Percentiles rank a stretch among this genome's conserved stretches.
Conservation (phyloP, 2,797 vertebrate species). For the Cuniculus paca region DNA sequence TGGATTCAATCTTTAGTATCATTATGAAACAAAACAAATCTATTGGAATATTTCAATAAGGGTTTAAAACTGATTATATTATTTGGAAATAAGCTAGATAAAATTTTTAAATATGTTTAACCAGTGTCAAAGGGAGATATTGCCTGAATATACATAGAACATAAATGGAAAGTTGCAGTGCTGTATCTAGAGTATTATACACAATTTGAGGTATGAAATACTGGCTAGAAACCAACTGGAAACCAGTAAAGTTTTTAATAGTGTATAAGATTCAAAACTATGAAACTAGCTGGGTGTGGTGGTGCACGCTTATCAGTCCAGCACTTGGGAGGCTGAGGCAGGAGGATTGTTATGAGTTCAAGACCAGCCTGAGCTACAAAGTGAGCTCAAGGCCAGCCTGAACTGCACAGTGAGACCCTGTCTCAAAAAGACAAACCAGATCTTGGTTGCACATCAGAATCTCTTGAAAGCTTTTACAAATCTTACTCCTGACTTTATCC, state of each 20-base stretch:
- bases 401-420: too few relatives aligned
- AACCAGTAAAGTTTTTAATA: slow-evolving; percentile 28
- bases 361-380: too few relatives aligned
- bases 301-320: too few relatives aligned
- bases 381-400: too few relatives aligned
- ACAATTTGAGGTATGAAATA: slow-evolving; percentile 46
- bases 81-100: slow-evolving; percentile 59
- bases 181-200: neutral
- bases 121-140: neutral
- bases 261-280: too few relatives aligned
- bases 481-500: neutral
- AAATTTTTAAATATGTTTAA: slow-evolving; percentile 44
- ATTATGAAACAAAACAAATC: neutral
- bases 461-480: slow-evolving; percentile 8
- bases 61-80: slow-evolving; percentile 44
- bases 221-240: slow-evolving; percentile 14
- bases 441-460: neutral
- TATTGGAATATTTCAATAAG: slow-evolving; percentile 22
- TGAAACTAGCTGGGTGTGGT: too few relatives aligned
- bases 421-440: neutral
- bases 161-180: neutral
- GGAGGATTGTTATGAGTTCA: too few relatives aligned
- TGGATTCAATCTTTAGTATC: neutral
- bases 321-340: too few relatives aligned
- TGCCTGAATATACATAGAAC: neutral